A percentile compares a stretch with the other conserved stretches of the same genome.
phyloP scores from a whole-genome alignment of 2,888 invertebrate genomes.

The Cryptocheilus praepositus region DNA sequence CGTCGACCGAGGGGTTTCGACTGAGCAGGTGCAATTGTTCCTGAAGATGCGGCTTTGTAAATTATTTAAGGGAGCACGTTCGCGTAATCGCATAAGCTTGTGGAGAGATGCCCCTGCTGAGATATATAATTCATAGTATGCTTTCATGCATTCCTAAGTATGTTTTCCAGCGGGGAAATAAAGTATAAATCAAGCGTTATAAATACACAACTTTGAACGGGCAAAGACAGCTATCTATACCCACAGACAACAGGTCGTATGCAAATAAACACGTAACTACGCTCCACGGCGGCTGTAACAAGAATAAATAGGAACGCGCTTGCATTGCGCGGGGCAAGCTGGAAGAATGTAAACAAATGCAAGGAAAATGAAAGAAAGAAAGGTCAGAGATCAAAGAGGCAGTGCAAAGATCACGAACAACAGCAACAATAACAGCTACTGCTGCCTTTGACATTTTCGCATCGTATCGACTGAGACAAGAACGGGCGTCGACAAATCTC shows the following conservation, averaged over 20 bases:
- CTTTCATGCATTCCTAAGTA: too few species aligned
- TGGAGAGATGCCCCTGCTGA: too few species aligned
- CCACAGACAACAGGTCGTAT: constrained; percentile 24
- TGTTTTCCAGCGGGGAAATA: constrained; percentile 9
- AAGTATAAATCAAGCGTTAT: constrained; percentile 41
- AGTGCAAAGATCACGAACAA: constrained; percentile 2
- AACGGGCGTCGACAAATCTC: too few species aligned
- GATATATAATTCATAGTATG: too few species aligned
- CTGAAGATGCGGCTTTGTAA: too few species aligned
- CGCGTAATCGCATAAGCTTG: too few species aligned
- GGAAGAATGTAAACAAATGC: background rate
- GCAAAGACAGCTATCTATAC: constrained; percentile 21
- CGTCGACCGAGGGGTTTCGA: too few species aligned
- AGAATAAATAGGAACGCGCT: constrained; percentile 27
- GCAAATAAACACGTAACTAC: constrained; percentile 40
- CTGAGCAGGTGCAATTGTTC: too few species aligned
- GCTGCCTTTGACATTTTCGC: too few species aligned
- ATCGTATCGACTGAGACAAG: too few species aligned
- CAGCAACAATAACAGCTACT: too few species aligned
- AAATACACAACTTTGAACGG: constrained; percentile 35
- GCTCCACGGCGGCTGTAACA: constrained; percentile 22
- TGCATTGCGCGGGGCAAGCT: constrained; percentile 3
- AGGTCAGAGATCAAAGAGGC: background rate
- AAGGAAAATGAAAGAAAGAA: background rate
- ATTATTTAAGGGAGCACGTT: too few species aligned